Percentiles rank a stretch among this genome's conserved stretches.
Conservation (phyloP, 2,888 invertebrate genomes). For the Galeopsomyia nigrocyanea region DNA sequence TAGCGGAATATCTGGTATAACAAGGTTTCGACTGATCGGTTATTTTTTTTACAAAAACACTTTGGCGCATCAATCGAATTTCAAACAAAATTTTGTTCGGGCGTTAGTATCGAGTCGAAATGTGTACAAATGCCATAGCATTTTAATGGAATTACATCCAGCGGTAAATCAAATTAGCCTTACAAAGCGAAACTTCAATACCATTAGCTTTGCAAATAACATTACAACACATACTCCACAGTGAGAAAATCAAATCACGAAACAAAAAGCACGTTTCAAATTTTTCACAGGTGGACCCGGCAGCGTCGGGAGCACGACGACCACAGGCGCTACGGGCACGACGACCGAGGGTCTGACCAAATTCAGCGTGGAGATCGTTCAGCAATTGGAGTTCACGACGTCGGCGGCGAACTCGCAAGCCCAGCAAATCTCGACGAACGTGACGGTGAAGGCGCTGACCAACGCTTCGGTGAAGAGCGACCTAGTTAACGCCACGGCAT, state of each 20-base stretch:
- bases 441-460: slow-evolving; percentile 87
- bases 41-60: too few relatives aligned
- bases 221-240: background rate
- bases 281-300: background rate
- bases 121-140: slow-evolving; percentile 37
- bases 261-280: background rate
- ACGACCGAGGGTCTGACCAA: slow-evolving; percentile 72
- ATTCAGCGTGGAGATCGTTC: slow-evolving; percentile 93
- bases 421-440: slow-evolving; percentile 92
- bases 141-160: too few relatives aligned
- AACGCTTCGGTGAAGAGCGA: slow-evolving; percentile 78
- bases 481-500: slow-evolving; percentile 67
- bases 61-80: too few relatives aligned
- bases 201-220: background rate
- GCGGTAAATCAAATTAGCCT: too few relatives aligned
- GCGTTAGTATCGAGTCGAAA: too few relatives aligned
- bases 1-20: too few relatives aligned
- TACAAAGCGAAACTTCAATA: slow-evolving; percentile 41
- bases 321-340: slow-evolving; percentile 30
- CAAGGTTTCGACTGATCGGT: too few relatives aligned
- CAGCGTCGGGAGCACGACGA: slow-evolving; percentile 51
- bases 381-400: slow-evolving; percentile 90
- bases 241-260: background rate
- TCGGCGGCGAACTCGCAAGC: slow-evolving; percentile 89
- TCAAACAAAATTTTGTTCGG: too few relatives aligned